Base-by-base conservation (phyloP, 2,797 vertebrate species). In the Cyclopterus lumpus region DNA sequence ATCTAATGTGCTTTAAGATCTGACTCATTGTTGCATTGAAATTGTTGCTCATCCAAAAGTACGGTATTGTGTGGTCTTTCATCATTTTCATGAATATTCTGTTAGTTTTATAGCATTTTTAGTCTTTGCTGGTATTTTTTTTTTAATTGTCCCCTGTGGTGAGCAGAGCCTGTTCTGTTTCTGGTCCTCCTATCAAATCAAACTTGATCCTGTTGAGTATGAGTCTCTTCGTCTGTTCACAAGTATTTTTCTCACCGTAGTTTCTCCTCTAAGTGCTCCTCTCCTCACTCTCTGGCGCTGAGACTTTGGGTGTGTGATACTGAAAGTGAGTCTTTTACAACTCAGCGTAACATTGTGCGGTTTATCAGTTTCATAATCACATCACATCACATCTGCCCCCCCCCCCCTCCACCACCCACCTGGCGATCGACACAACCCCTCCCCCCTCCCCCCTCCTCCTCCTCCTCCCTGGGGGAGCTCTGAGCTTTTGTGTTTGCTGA, bases 301-400 rank as follows among this genome's bases (percentile, higher is more conserved):
- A 57, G 67, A 63, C 34, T 66, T 58, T 60, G 57, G 32, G 72
- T 38, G 58, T 67, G 28, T 40, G 72, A 73, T 57, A 54, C 3
- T 7, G 18, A 60, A 38, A 62, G 24, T 0, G n/a, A 74, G 66
- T 60, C 60, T 74, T 63, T 57, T 30, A 54, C 28, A 71, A 32
- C 53, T 30, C 59, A 24, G 26, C 3, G 8, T 65, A 49, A 36
- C 53, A 58, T 66, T 53, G 48, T 64, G 28, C 53, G 22, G 60
- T 72, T 83, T 53, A 79, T 71, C 66, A 53, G 64, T 77, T 84
- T 84, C 42, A 69, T 90, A 81, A 89, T 81, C 49, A 44, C 75
- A 79, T 81, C 49, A 44, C 75, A 79, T 73, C 22, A 40, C 67
- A 65, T 78, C 72, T 65, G 26, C 26, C 38, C 38, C 80, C 68